Base-by-base conservation (phyloP, 2,113 vertebrate species). In the Equus quagga region DNA sequence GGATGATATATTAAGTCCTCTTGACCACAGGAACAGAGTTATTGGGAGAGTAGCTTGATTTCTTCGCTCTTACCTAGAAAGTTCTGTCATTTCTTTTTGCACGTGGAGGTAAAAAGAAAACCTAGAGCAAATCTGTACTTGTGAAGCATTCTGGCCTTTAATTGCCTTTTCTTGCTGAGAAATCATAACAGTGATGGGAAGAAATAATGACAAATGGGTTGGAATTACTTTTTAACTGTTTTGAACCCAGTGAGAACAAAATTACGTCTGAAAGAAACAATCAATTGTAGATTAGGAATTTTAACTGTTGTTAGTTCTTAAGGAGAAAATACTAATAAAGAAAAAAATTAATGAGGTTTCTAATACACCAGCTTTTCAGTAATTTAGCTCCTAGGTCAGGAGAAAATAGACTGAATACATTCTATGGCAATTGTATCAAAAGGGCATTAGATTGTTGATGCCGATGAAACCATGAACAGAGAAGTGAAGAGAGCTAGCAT, bases 221-320 rank as follows among this genome's bases (percentile, higher is more conserved):
- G 26, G 13, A 86, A 69, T 94, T 75, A 80, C 6, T 56, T 93
- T 96, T 85, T n/a, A 85, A 84, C n/a, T 51, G 15, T 94, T 84
- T 78, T 91, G 36, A 91, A 67, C 15, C 46, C 46, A 79, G 7
- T 54, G 49, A 94, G 36, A 94, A 75, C 54, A 94, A 28, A 56
- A 86, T 24, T 64, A 41, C 51, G 54, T 82, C n/a, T 81, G 12
- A 92, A 97, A 88, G 67, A 46, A 94, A 46, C 9, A 65, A 60
- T 73, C 14, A 49, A 6, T 15, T 78, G 6, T 72, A 46, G 19
- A 49, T 94, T 70, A 36, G 82, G 13, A 44, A 85, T 88, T 94
- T 91, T 78, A 58, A 64, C 21, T 69, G 56, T 82, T 69, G 2
- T 51, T 69, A 33, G 0, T 64, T 91, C 23, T 89, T 73, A 58